Evolutionary conservation across 2,797 vertebrate species (phyloP), one percentile per base, ranked within the genome.

Genomic region (Sebastes diploproa): DNA sequence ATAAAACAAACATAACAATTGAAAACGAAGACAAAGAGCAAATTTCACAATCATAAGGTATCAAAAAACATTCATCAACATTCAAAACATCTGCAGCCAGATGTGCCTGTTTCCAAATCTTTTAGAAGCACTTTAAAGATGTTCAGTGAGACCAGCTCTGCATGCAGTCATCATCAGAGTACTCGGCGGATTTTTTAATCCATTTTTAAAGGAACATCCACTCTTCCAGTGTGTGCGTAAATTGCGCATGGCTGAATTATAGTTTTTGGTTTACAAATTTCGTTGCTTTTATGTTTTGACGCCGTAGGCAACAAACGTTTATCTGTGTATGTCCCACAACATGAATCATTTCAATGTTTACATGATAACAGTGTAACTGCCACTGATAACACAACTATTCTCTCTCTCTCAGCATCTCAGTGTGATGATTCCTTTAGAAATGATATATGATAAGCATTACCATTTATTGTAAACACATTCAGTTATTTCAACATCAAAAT

Each of bases 341-440:
- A 83, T 81, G 5, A 81, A 65, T 71, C 14, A 72, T 72, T 79
- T 27, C 50, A 58, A 50, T 80, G 76, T 86, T 88, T 79, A 81
- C 72, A 83, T 58, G 65, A 81, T 36, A 86, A 82, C 72, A 85
- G 25, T 72, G 42, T 13, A 73, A 81, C 86, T 80, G 82, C 27
- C 69, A 78, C 59, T 77, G 38, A 71, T 60, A 71, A 64, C 68
- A 68, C 46, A 85, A 52, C 46, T 25, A 8, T 29, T 56, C 64
- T 67, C 3, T 65, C 13, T 38, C 36, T 65, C 6, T 55, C 68
- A 29, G 20, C 12, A 9, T 12, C 10, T 62, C 14, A 14, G 10
- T 23, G 7, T 42, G n/a, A 74, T 42, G n/a, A 74, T 36, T 36
- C n/a, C 10, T 64, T 10, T 13, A 25, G 27, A 32, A 27, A 72